Evolutionary conservation across 2,888 invertebrate species (phyloP).

Genomic region (Acleris literana): DNA sequence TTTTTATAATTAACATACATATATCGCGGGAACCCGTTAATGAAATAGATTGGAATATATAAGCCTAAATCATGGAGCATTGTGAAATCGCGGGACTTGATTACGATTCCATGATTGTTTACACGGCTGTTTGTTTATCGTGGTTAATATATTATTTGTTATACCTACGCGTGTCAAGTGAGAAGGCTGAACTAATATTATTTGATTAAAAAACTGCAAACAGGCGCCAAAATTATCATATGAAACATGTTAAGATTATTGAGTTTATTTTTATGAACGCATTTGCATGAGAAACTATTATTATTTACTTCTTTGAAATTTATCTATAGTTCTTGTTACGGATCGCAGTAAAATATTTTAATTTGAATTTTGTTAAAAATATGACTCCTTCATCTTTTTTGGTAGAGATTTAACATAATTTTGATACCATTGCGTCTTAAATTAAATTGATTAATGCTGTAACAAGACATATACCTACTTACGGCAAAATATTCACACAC

Average conservation of each 20-base stretch:
- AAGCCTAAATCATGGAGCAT: slow-evolving; percentile 57
- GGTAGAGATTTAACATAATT: too few relatives aligned
- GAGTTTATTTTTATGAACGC: too few relatives aligned
- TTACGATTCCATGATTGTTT: slow-evolving; percentile 8
- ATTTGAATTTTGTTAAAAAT: too few relatives aligned
- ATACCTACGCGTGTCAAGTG: neutral
- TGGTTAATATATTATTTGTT: neutral
- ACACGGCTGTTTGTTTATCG: neutral
- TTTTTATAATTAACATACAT: slow-evolving; percentile 62
- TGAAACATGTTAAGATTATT: too few relatives aligned
- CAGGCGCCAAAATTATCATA: too few relatives aligned
- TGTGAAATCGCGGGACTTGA: slow-evolving; percentile 49
- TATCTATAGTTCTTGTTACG: too few relatives aligned
- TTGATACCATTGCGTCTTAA: neutral
- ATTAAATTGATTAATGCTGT: slow-evolving; percentile 6
- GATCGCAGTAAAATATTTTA: too few relatives aligned
- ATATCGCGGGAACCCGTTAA: slow-evolving; percentile 61
- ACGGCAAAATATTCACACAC: slow-evolving; percentile 1
- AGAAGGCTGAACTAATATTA: too few relatives aligned
- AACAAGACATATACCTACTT: neutral
- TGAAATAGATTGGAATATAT: slow-evolving; percentile 57
- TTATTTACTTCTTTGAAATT: too few relatives aligned
- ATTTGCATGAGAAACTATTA: too few relatives aligned
- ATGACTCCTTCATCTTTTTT: too few relatives aligned
- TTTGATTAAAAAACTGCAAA: neutral